Base-by-base conservation (phyloP, 2,797 vertebrate genomes). In the Anniella stebbinsi region DNA sequence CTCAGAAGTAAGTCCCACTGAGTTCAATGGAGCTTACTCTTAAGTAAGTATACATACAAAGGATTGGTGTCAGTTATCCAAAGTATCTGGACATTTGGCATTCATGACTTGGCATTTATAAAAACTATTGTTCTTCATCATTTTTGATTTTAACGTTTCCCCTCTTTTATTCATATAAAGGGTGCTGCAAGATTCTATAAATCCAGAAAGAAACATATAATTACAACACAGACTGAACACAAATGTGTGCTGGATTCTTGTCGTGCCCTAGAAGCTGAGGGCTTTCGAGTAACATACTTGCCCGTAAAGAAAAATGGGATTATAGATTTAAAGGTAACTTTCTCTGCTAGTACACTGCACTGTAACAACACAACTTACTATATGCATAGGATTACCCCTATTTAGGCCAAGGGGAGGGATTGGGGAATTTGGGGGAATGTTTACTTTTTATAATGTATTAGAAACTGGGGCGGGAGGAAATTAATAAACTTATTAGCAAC, bases 161-260 rank as follows among this genome's bases (percentile, higher is more conserved):
- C 69, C 86, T 28, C 1, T 70, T 86, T 82, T 51, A 69, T 77
- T 13, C 36, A 8, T 83, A 13, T 87, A 84, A 96, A 99, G 99
- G 99, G 99, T 25, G 98, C 99, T 88, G 98, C 97, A 90, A 97
- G 98, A 92, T 99, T 99, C 96, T 99, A 99, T 91, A 97, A 98
- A 92, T 95, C 98, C 90, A 98, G 98, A 88, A 99, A 99, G 93
- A 98, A 97, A 54, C 99, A 99, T 36, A 94, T 99, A 89, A 98
- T 99, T 94, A 99, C 99, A 86, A 98, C 98, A 0, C 99, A 99
- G 96, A 99, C 98, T 0, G 99, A 99, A 93, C 99, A 99, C 92
- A 99, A 99, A 87, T 99, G 99, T 51, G 99, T 99, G n/a, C 93
- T 99, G 96, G 99, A 99, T 96, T 99, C 99, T 0, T 99, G 99